Percentiles rank a stretch among this genome's conserved stretches.
These are phyloP conservation scores for Netelia virgata DNA, from an alignment of 2,888 invertebrate genomes.

Conservation along the genomic window DNA sequence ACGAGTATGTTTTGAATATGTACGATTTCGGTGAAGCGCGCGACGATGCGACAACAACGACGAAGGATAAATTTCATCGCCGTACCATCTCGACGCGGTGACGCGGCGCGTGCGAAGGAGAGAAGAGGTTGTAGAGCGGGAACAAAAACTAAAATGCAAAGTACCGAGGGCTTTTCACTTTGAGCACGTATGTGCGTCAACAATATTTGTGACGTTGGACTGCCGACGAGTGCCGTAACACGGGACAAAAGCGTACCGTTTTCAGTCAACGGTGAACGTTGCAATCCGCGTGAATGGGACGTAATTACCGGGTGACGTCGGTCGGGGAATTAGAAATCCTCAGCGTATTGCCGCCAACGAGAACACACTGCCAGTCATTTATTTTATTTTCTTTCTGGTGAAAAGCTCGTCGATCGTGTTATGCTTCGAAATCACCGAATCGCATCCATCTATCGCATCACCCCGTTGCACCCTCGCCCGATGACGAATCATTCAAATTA, in stretches of 20 bases:
- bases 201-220: neutral
- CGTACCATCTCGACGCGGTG: neutral
- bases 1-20: neutral
- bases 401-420: constrained; percentile 2
- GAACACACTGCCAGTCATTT: neutral
- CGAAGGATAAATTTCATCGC: neutral
- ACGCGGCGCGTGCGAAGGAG: neutral
- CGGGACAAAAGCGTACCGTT: neutral
- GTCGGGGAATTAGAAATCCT: neutral
- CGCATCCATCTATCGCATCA: too few relatives aligned
- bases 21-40: neutral
- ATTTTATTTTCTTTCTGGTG: neutral
- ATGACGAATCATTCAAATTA: too few relatives aligned
- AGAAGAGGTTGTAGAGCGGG: neutral
- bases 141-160: constrained; percentile 23
- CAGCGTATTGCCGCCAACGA: neutral
- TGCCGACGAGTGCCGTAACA: neutral
- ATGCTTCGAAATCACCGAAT: neutral
- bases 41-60: neutral
- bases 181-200: neutral
- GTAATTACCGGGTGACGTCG: neutral
- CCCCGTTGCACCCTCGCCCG: too few relatives aligned
- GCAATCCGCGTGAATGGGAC: neutral
- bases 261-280: neutral
- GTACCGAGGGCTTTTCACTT: neutral